phyloP scores from a whole-genome alignment of 2,888 invertebrate species.

The Tetrapedia diversipes region DNA sequence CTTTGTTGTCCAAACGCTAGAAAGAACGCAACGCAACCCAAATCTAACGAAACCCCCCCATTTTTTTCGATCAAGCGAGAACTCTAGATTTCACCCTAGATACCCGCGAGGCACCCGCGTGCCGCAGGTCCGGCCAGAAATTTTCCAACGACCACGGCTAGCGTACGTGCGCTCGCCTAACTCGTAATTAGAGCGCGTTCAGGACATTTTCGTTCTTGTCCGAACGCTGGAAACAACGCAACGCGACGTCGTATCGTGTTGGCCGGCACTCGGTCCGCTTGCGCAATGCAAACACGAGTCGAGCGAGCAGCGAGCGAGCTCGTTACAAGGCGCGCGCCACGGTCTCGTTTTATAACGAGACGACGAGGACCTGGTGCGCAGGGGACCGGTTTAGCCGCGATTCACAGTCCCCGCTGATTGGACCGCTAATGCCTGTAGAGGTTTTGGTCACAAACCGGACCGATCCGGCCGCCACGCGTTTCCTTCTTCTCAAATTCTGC shows the following conservation, averaged over 20 bases:
- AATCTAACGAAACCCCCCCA: neutral
- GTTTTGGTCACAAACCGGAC: slow-evolving; percentile 46
- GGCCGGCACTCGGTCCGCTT: slow-evolving; percentile 30
- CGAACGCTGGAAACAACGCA: slow-evolving; percentile 44
- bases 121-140: neutral
- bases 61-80: neutral
- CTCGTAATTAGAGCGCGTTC: slow-evolving; percentile 48
- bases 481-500: slow-evolving; percentile 59
- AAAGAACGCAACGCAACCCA: no score
- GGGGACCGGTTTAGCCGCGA: slow-evolving; percentile 32
- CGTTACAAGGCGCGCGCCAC: slow-evolving; percentile 49
- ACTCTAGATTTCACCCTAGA: neutral
- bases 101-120: neutral
- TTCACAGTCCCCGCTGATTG: slow-evolving; percentile 39
- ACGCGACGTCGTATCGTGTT: slow-evolving; percentile 23
- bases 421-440: slow-evolving; percentile 41
- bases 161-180: neutral
- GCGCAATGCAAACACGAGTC: slow-evolving; percentile 49
- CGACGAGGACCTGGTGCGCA: slow-evolving; percentile 23
- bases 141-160: neutral
- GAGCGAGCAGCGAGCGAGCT: slow-evolving; percentile 30
- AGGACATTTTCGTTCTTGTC: slow-evolving; percentile 49
- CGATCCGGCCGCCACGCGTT: slow-evolving; percentile 28
- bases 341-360: slow-evolving; percentile 54
- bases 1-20: no score